These are phyloP conservation scores for Cebus imitator DNA, from an alignment of 2,113 vertebrate genomes.

Conservation along the genomic window DNA sequence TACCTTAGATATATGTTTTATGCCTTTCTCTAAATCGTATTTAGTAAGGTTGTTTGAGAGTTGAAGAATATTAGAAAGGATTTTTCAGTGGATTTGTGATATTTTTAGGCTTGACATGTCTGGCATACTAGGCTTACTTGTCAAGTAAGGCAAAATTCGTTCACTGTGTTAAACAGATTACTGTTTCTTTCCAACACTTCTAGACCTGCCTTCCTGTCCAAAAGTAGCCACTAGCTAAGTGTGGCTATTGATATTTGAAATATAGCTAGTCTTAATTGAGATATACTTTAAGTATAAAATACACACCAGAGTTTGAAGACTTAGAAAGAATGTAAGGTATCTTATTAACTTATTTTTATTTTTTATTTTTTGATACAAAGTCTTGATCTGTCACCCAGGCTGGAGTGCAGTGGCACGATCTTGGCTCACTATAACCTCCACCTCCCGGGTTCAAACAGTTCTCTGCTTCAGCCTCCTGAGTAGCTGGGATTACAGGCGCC, in stretches of 20 bases:
- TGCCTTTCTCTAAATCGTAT: not conserved
- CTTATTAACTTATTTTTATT: too few species aligned
- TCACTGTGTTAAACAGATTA: not conserved
- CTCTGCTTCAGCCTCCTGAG: too few species aligned
- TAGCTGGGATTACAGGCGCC: too few species aligned
- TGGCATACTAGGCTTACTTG: not conserved
- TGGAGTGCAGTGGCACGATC: too few species aligned
- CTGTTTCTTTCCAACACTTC: not conserved
- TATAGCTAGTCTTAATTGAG: not conserved
- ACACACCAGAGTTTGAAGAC: not conserved
- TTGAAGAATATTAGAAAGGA: not conserved
- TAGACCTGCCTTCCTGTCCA: not conserved
- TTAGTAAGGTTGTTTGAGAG: not conserved
- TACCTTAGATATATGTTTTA: slow-evolving; percentile 23
- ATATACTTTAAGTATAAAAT: not conserved
- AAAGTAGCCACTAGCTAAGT: not conserved
- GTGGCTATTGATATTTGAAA: not conserved
- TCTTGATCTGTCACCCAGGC: too few species aligned
- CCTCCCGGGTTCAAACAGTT: too few species aligned
- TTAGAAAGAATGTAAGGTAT: not conserved
- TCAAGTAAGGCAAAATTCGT: slow-evolving; percentile 5
- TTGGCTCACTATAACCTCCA: too few species aligned
- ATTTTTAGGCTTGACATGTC: not conserved
- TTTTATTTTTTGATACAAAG: too few species aligned
- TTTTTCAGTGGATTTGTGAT: not conserved